phyloP scores from a whole-genome alignment of 2,797 vertebrate species.

The Gallinago solitaria region DNA sequence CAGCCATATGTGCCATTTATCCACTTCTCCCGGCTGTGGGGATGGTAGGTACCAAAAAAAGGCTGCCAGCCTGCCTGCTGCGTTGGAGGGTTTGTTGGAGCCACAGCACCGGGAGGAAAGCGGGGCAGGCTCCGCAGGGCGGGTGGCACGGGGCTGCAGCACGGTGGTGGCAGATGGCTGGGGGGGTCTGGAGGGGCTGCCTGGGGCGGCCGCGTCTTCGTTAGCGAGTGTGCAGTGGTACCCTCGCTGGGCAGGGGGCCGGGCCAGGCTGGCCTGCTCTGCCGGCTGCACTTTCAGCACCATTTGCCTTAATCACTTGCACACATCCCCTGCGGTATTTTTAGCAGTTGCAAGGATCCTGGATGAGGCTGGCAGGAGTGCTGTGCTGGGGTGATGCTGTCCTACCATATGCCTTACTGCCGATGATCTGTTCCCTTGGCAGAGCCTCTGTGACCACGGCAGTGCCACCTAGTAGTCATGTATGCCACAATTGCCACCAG shows the following conservation, averaged over 20 bases:
- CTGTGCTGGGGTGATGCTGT: not conserved
- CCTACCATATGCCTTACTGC: not conserved
- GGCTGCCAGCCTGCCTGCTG: not conserved
- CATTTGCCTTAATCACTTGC: rapidly evolving
- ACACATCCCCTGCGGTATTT: rapidly evolving
- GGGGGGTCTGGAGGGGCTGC: not conserved
- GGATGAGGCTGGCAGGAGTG: not conserved
- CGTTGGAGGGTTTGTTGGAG: not conserved
- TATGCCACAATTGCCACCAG: rapidly evolving
- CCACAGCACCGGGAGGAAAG: rapidly evolving
- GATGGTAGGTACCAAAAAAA: not conserved
- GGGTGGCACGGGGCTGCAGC: not conserved
- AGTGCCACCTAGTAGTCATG: not conserved
- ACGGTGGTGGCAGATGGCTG: not conserved
- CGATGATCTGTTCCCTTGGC: not conserved
- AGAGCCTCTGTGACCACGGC: not conserved
- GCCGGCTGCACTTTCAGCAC: not conserved
- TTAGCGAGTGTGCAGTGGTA: rapidly evolving
- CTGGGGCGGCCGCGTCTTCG: rapidly evolving
- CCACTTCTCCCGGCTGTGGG: not conserved
- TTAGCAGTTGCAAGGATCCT: rapidly evolving
- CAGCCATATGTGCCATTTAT: not conserved
- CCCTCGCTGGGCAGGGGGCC: not conserved
- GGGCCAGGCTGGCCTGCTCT: rapidly evolving
- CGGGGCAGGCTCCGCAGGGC: not conserved